Evolutionary conservation across 2,797 vertebrate species (phyloP).

Genomic region (Enteromius afrohamiltoni): DNA sequence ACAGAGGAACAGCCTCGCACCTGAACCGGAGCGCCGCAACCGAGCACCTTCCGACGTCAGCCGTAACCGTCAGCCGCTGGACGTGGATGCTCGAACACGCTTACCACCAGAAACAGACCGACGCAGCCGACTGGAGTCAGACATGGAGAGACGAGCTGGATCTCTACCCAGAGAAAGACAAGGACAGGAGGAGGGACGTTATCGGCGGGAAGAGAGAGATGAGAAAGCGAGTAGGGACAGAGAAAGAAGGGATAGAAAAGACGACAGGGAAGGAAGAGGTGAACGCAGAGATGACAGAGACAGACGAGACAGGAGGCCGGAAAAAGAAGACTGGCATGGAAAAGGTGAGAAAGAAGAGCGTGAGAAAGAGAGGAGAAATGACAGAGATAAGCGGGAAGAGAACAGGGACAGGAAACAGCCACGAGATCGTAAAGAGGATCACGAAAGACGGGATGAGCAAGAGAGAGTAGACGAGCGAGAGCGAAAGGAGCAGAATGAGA

Average conservation of each 20-base stretch:
- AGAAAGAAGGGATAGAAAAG: constrained; percentile 54
- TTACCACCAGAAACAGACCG: constrained; percentile 66
- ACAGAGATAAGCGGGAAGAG: constrained; percentile 47
- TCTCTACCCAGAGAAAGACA: constrained; percentile 65
- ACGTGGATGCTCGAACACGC: constrained; percentile 77
- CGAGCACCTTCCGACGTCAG: constrained; percentile 69
- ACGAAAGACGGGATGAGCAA: constrained; percentile 46
- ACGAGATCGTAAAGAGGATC: constrained; percentile 39
- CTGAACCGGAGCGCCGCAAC: constrained; percentile 66
- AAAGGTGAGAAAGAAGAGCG: constrained; percentile 41
- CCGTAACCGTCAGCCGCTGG: constrained; percentile 79
- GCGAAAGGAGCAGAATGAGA: constrained; percentile 40
- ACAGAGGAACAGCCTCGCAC: constrained; percentile 54
- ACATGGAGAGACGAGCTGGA: constrained; percentile 65
- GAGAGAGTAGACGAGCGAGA: constrained; percentile 52
- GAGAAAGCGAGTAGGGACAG: constrained; percentile 52
- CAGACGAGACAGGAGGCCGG: constrained; percentile 7
- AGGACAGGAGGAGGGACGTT: constrained; percentile 66
- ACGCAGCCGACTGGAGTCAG: constrained; percentile 67
- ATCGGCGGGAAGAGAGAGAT: constrained; percentile 69
- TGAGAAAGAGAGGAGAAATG: constrained; percentile 46
- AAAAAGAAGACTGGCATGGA: constrained; percentile 55
- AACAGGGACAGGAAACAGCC: constrained; percentile 45
- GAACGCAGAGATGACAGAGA: constrained; percentile 32
- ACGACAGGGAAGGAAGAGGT: constrained; percentile 57